A percentile compares a stretch with the other conserved stretches of the same genome.
These are phyloP conservation scores for Cyaniris semiargus DNA, from an alignment of 2,888 invertebrate genomes.

Conservation along the genomic window DNA sequence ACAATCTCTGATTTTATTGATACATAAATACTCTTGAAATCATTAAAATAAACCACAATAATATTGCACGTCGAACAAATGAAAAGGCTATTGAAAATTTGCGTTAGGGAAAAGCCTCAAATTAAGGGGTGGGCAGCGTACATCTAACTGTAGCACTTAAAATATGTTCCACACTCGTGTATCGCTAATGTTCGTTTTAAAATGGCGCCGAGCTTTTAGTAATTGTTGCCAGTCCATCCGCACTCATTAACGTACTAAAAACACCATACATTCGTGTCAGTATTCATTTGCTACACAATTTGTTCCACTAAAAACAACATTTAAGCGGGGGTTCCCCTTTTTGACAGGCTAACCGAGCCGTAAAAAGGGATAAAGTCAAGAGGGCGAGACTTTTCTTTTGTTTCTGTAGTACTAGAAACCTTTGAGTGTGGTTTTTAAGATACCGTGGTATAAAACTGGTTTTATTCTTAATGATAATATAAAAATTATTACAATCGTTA, in stretches of 20 bases:
- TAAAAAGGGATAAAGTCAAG: conserved; percentile 3
- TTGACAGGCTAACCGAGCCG: background rate
- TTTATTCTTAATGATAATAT: background rate
- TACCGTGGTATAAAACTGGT: background rate
- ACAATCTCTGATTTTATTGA: background rate
- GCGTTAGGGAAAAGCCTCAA: background rate
- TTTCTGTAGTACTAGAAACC: background rate
- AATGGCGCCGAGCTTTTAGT: conserved; percentile 18
- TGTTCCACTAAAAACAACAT: conserved; percentile 1
- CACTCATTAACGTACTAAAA: conserved; percentile 10
- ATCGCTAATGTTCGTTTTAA: conserved; percentile 40
- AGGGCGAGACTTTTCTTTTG: background rate
- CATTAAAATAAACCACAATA: background rate
- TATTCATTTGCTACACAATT: conserved; percentile 13
- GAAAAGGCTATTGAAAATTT: background rate
- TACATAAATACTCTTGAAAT: background rate
- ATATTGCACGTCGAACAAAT: background rate
- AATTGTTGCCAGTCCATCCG: background rate
- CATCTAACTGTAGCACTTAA: background rate
- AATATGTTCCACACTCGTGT: background rate
- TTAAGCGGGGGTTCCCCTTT: background rate
- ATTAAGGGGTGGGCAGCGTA: background rate
- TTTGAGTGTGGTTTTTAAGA: background rate
- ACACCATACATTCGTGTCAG: conserved; percentile 23
- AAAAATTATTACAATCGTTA: background rate